Evolutionary conservation across 2,797 vertebrate species (phyloP), one percentile per base, ranked within the genome.

Genomic region (Crossoptilon crossoptilon): DNA sequence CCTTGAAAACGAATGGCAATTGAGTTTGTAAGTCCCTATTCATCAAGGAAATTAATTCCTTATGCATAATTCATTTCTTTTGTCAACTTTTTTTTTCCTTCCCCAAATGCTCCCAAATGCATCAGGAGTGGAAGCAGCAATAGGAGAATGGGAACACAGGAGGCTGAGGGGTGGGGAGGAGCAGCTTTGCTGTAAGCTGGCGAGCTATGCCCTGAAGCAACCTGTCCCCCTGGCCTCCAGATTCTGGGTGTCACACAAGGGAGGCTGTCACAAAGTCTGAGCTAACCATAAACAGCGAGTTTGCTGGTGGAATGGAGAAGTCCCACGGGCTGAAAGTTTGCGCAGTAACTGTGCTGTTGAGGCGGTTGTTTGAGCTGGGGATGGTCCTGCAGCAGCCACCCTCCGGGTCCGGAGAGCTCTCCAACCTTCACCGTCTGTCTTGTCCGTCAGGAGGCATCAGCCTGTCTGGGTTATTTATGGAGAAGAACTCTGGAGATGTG

Each of bases 51-150:
- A 97, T 97, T 97, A 97, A 97, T 97, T 97, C 97, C 97, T 97
- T 96, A 98, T 98, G 96, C 97, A 98, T 98, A 98, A 98, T 98
- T 97, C 97, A 98, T 98, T 97, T 97, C 97, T 97, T 98, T 97
- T 98, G 97, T 98, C 97, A 97, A 97, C 96, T 97, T 97, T 59
- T 56, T 31, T 5, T 22, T 11, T 37, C 9, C 31, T 12, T 46
- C 88, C 46, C 95, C 84, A 90, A 94, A 96, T 67, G 95, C 95
- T 97, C 95, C 95, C 82, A 11, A 90, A 88, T 37, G 91, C 95
- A 95, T 67, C 91, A 94, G 92, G 59, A 95, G 71, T 92, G 59
- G 95, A 96, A 94, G 85, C 59, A 71, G 96, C 91, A 92, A 87
- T 67, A 88, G 95, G 67, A 96, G 93, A 97, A 88, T 13, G 10